Evolutionary conservation across 2,113 vertebrate genomes (phyloP), one percentile per base, ranked within the genome.

Genomic region (Campylomormyrus tamandua): DNA sequence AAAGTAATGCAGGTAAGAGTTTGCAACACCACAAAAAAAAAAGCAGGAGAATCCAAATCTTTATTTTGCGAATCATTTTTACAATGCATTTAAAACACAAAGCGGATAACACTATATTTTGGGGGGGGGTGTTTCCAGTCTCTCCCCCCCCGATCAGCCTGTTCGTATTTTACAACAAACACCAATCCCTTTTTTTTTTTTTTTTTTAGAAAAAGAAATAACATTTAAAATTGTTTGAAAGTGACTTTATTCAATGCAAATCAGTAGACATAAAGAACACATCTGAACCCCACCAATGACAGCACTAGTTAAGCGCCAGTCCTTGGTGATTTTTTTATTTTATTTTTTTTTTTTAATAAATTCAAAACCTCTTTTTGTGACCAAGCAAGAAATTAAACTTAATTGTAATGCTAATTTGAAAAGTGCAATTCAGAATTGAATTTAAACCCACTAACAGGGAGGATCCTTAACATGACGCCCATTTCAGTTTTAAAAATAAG

Each of bases 381-480:
- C 45, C 2, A n/a, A 53, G 46, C 83, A 5, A 56, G 35, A 19
- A 62, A 49, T 50, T 84, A 19, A 83, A n/a, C n/a, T 39, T 77
- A 49, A 89, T 48, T 80, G 53, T 56, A 56, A 56, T 21, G 53
- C 53, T 2, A 56, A 56, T 56, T 56, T 56, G 53, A 56, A 77
- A 87, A 87, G 85, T 87, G 85, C 85, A 87, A 87, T n/a, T 50
- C n/a, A 53, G 9, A 70, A 70, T 70, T 70, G n/a, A 70, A 70
- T 53, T 35, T 35, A 19, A 27, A 35, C 27, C 24, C 49, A 35
- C 0, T 39, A 49, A 46, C 49, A 53, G 50, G 13, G 5, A 39
- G 50, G 42, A 31, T 31, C 85, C 48, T 35, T 87, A 87, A 87
- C 85, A 87, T 17, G 50, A 35, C 50, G 31, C n/a, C 85, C 50